Percentiles rank a stretch among this genome's conserved stretches.
These are phyloP conservation scores for Charina bottae DNA, from an alignment of 2,113 vertebrate genomes.

Conservation along the genomic window DNA sequence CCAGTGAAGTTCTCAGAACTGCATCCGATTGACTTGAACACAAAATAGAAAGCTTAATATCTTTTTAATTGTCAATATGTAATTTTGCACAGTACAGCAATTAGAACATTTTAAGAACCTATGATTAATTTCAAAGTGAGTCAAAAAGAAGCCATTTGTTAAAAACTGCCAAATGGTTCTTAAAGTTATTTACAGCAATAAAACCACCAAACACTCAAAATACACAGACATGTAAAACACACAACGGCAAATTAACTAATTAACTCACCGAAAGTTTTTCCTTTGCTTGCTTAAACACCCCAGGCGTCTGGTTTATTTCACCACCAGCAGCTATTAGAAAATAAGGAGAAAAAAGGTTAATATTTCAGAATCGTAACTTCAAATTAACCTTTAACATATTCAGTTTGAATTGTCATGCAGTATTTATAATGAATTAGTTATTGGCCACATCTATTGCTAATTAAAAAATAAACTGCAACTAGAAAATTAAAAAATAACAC, in stretches of 20 bases:
- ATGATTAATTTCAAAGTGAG: background rate
- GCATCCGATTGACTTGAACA: background rate
- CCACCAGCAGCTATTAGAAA: conserved; percentile 76
- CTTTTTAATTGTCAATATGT: background rate
- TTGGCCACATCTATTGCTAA: conserved; percentile 13
- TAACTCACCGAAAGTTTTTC: conserved; percentile 92
- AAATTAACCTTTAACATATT: conserved; percentile 36
- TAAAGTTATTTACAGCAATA: conserved; percentile 45
- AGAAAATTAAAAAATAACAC: background rate
- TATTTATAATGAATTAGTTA: conserved; percentile 2
- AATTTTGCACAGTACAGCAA: background rate
- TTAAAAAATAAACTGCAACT: conserved; percentile 10
- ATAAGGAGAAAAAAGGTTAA: conserved; percentile 50
- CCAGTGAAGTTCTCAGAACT: background rate
- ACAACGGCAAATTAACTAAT: conserved; percentile 74
- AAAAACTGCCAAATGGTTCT: conserved; percentile 29
- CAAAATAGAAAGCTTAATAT: background rate
- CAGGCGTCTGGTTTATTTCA: conserved; percentile 87
- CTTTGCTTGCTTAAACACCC: conserved; percentile 88
- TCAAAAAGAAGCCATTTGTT: background rate
- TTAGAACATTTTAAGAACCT: background rate
- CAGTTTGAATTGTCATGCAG: conserved; percentile 38
- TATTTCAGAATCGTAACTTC: conserved; percentile 52
- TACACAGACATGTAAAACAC: conserved; percentile 37
- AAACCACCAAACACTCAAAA: conserved; percentile 37